Evolutionary conservation across 2,113 vertebrate genomes (phyloP).

Genomic region (Lepisosteus osseus): DNA sequence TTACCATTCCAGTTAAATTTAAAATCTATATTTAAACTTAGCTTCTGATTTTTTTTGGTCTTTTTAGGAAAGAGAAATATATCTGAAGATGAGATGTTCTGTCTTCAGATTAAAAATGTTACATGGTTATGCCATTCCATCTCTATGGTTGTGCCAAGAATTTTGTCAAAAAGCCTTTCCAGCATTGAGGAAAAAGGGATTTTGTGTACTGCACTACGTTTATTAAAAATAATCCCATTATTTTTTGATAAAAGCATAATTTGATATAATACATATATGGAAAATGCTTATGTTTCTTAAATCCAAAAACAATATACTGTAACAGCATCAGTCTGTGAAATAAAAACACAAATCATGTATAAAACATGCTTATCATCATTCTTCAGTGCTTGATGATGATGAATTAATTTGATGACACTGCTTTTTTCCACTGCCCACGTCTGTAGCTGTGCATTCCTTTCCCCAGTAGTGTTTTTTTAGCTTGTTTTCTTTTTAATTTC

Average conservation of each 20-base stretch:
- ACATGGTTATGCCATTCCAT: too few species aligned
- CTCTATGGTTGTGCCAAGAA: too few species aligned
- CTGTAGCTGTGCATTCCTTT: too few species aligned
- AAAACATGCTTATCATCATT: conserved; percentile 24
- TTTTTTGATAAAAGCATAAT: too few species aligned
- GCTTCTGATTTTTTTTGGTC: too few species aligned
- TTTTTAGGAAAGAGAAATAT: too few species aligned
- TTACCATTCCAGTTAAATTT: too few species aligned
- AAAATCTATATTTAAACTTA: too few species aligned
- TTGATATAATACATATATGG: conserved; percentile 20
- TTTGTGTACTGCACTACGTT: conserved; percentile 31
- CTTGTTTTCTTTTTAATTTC: not conserved
- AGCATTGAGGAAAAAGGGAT: conserved; percentile 27
- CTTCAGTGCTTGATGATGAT: conserved; percentile 11
- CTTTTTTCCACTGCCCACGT: not conserved
- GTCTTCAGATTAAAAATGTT: too few species aligned
- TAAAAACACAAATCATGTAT: conserved; percentile 32
- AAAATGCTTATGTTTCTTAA: conserved; percentile 30
- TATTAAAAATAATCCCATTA: conserved; percentile 38
- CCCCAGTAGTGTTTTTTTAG: not conserved
- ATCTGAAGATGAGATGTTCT: too few species aligned
- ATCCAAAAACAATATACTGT: conserved; percentile 23
- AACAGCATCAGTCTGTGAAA: conserved; percentile 19
- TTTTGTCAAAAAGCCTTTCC: conserved; percentile 36
- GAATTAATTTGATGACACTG: conserved; percentile 22